These are phyloP conservation scores for Hippoglossus stenolepis DNA, from an alignment of 2,113 vertebrate species.

Conservation along the genomic window DNA sequence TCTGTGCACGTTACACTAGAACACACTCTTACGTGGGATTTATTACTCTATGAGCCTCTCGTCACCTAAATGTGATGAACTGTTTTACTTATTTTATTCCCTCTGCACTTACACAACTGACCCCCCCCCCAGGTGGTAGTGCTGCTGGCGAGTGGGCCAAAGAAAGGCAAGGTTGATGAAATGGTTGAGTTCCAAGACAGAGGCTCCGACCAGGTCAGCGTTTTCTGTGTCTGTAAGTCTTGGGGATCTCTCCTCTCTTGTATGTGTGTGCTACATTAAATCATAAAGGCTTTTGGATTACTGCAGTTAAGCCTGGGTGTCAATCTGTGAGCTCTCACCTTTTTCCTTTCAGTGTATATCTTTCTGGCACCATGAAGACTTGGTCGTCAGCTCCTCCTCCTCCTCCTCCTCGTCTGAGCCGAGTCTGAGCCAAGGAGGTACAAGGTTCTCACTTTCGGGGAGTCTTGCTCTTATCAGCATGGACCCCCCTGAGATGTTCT, in stretches of 20 bases:
- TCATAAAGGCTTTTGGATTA: conserved; percentile 54
- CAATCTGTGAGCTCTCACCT: conserved; percentile 53
- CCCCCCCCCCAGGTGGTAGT: not conserved
- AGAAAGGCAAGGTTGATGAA: conserved; percentile 37
- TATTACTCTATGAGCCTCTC: not conserved
- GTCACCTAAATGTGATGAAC: conserved; percentile 49
- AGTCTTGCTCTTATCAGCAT: conserved; percentile 39
- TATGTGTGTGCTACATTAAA: conserved; percentile 13
- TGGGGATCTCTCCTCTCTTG: conserved; percentile 28
- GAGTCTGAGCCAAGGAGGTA: conserved; percentile 20
- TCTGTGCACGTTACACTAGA: conserved; percentile 35
- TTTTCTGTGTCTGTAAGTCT: conserved; percentile 43
- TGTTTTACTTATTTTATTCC: conserved; percentile 23
- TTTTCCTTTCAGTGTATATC: conserved; percentile 39
- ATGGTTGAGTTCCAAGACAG: conserved; percentile 43
- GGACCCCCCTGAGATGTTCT: conserved; percentile 35
- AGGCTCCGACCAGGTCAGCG: conserved; percentile 65
- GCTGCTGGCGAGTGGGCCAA: conserved; percentile 9
- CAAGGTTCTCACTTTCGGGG: conserved; percentile 11
- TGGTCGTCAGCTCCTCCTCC: not conserved
- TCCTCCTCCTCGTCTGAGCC: conserved; percentile 28
- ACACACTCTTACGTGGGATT: conserved; percentile 19
- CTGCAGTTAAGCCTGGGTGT: conserved; percentile 58
- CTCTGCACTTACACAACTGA: not conserved
- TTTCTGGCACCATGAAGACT: conserved; percentile 39